Evolutionary conservation across 1,140 invertebrate species (phyloP).

Genomic region (Probaryconus sp.): DNA sequence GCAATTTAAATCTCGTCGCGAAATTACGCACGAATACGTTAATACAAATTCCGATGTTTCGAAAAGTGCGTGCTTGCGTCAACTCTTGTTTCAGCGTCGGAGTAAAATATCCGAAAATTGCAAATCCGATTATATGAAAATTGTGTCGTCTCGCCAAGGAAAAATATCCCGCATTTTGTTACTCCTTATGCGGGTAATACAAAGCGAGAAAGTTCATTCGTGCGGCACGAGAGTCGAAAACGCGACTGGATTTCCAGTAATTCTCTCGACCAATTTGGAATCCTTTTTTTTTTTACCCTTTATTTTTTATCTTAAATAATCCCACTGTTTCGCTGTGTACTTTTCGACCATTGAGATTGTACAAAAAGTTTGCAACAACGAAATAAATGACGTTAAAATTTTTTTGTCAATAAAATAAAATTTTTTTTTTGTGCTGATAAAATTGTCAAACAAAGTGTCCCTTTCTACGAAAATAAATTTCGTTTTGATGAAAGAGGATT

Average conservation of each 20-base stretch:
- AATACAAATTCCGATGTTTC: constrained; percentile 20
- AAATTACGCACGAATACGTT: constrained; percentile 42
- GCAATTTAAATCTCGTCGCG: constrained; percentile 12
- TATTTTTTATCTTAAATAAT: constrained; percentile 33
- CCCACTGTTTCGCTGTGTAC: constrained; percentile 8
- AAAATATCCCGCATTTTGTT: constrained; percentile 54
- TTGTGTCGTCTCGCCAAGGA: constrained; percentile 48
- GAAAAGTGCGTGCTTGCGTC: constrained; percentile 35
- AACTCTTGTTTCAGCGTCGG: constrained; percentile 3
- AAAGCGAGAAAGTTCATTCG: constrained; percentile 61
- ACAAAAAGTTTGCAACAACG: too few species aligned
- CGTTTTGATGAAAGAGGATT: too few species aligned
- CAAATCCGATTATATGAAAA: constrained; percentile 56
- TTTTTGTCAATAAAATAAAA: too few species aligned
- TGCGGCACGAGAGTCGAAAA: constrained; percentile 56
- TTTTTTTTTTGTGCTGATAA: too few species aligned
- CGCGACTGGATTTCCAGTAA: constrained; percentile 68
- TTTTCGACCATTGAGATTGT: too few species aligned
- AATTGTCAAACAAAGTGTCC: too few species aligned
- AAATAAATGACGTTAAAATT: too few species aligned
- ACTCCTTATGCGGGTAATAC: constrained; percentile 41
- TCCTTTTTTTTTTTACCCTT: too few species aligned
- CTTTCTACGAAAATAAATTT: too few species aligned
- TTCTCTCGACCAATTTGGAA: constrained; percentile 29
- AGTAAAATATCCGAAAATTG: constrained; percentile 54